Percentiles rank a stretch among this genome's conserved stretches.
These are phyloP conservation scores for Sycophila sp. DNA, from an alignment of 1,140 invertebrate species.

Conservation along the genomic window DNA sequence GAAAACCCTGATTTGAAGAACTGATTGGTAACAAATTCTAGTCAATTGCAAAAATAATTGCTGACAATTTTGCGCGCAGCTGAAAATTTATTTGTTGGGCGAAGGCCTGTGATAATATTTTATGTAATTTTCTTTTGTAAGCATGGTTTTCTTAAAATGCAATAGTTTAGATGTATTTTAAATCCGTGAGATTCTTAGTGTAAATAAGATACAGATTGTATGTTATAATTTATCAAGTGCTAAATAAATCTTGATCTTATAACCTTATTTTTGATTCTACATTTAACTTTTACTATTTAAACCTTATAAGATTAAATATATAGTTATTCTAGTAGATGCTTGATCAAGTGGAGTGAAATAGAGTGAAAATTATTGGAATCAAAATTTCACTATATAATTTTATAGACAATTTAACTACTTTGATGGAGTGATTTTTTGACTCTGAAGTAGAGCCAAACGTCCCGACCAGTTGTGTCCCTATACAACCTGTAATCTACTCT, in stretches of 20 bases:
- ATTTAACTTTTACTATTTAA: too few species aligned
- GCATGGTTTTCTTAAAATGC: neutral
- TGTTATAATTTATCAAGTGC: neutral
- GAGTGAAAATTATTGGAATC: too few species aligned
- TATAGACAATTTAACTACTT: too few species aligned
- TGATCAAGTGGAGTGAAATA: too few species aligned
- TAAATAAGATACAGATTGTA: neutral
- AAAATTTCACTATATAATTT: too few species aligned
- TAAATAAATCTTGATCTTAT: constrained; percentile 6
- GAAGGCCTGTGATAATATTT: constrained; percentile 20
- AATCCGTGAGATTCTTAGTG: neutral
- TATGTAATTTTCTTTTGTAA: neutral
- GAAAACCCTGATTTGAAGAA: too few species aligned
- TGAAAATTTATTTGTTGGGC: constrained; percentile 1
- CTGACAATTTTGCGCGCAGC: neutral
- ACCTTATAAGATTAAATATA: too few species aligned
- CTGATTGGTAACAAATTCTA: constrained; percentile 32
- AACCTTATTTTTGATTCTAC: neutral
- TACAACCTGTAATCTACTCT: too few species aligned
- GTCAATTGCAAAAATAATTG: constrained; percentile 17
- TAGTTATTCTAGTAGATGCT: too few species aligned
- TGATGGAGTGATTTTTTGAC: too few species aligned
- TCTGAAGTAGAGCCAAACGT: too few species aligned
- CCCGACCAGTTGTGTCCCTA: too few species aligned
- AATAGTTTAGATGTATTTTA: neutral